Conservation (phyloP, 2,113 vertebrate species). For the Alosa alosa region DNA sequence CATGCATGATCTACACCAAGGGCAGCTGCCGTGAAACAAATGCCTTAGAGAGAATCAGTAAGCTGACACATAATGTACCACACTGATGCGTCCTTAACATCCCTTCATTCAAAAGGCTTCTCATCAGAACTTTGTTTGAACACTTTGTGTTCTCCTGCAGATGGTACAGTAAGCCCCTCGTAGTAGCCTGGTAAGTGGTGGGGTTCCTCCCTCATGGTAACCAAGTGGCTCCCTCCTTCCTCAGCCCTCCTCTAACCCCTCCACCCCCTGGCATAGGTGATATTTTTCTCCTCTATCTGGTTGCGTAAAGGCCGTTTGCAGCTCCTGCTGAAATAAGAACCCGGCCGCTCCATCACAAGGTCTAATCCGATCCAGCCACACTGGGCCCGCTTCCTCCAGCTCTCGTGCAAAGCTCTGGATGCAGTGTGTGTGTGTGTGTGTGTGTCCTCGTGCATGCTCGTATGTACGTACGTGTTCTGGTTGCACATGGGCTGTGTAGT, state of each 20-base stretch:
- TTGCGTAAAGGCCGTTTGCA: constrained; percentile 33
- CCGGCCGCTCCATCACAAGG: constrained; percentile 51
- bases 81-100: background rate
- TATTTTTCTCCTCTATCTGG: constrained; percentile 20
- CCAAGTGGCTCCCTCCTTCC: background rate
- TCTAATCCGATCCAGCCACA: constrained; percentile 44
- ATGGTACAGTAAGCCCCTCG: background rate
- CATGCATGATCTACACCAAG: background rate
- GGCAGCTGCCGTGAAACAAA: background rate
- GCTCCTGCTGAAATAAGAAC: constrained; percentile 50
- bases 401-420: constrained; percentile 30
- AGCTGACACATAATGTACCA: background rate
- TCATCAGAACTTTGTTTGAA: background rate
- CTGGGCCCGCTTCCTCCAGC: constrained; percentile 10
- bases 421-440: background rate
- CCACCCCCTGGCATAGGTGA: background rate
- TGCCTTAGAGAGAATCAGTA: background rate
- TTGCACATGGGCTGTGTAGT: background rate
- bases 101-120: no score
- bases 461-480: background rate
- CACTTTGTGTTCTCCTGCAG: no score
- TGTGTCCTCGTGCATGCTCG: background rate
- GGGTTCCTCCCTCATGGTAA: background rate
- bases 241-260: background rate
- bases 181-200: background rate